These are phyloP conservation scores for Hiodon alosoides DNA, from an alignment of 2,113 vertebrate species.

Conservation along the genomic window DNA sequence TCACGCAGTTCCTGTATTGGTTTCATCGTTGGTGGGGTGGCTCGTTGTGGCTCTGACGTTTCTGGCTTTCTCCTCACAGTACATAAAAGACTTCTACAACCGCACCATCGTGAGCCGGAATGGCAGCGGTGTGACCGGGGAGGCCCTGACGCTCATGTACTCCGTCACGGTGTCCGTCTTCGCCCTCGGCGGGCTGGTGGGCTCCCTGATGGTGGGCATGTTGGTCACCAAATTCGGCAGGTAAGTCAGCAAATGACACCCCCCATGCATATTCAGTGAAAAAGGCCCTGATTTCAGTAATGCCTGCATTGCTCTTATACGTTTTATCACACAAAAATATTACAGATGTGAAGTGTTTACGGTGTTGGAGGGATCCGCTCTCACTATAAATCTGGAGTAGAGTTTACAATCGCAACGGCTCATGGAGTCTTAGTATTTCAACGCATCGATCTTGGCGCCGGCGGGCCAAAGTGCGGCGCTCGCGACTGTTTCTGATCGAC, in stretches of 20 bases:
- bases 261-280: slow-evolving; percentile 21
- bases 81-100: slow-evolving; percentile 87
- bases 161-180: slow-evolving; percentile 83
- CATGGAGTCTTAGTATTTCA: slow-evolving; percentile 25
- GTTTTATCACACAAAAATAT: not conserved
- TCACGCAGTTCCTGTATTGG: too few species aligned
- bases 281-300: not conserved
- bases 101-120: slow-evolving; percentile 64
- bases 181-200: slow-evolving; percentile 75
- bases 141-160: slow-evolving; percentile 75
- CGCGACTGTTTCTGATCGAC: slow-evolving; percentile 32
- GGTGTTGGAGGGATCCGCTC: slow-evolving; percentile 30
- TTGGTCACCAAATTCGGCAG: slow-evolving; percentile 76
- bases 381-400: slow-evolving; percentile 38
- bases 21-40: too few species aligned
- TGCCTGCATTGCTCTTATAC: not conserved
- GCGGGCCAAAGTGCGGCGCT: not conserved
- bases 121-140: slow-evolving; percentile 54
- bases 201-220: slow-evolving; percentile 74
- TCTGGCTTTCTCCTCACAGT: slow-evolving; percentile 45
- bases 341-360: slow-evolving; percentile 26
- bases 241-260: slow-evolving; percentile 49
- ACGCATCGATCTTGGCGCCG: not conserved
- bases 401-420: slow-evolving; percentile 41
- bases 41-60: not conserved